Conservation (phyloP, 2,113 vertebrate species). For the Phalacrocorax brasilianus region DNA sequence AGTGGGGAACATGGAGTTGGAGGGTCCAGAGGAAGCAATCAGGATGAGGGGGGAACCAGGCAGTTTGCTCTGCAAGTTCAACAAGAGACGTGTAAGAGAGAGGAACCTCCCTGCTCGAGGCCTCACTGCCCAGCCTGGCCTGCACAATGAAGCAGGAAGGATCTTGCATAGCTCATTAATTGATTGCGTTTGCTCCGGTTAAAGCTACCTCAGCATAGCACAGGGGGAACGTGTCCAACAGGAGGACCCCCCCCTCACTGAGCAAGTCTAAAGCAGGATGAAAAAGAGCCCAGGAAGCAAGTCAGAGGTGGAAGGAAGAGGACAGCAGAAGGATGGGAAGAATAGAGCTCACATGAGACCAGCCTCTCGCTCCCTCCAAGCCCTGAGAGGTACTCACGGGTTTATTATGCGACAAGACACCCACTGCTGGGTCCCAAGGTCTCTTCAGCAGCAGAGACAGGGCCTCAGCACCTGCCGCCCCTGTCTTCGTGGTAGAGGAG, state of each 20-base stretch:
- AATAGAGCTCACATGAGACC: accelerated
- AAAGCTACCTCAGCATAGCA: not conserved
- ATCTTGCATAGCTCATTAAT: accelerated
- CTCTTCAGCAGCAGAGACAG: constrained; percentile 93
- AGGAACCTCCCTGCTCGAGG: not conserved
- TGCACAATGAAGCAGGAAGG: not conserved
- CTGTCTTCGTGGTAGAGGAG: constrained; percentile 85
- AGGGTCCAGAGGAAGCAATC: constrained; percentile 89
- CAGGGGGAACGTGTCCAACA: accelerated
- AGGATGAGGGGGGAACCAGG: constrained; percentile 95
- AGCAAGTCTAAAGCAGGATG: not conserved
- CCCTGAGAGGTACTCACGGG: constrained; percentile 75
- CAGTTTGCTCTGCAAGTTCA: constrained; percentile 85
- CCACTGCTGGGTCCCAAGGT: constrained; percentile 96
- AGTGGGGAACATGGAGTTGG: constrained; percentile 84
- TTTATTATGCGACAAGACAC: constrained; percentile 96
- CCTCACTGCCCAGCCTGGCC: not conserved
- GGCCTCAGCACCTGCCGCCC: constrained; percentile 89
- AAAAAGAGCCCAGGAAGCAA: not conserved
- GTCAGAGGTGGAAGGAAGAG: not conserved
- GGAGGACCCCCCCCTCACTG: not conserved
- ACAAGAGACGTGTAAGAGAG: not conserved
- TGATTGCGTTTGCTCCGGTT: accelerated
- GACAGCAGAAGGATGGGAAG: not conserved
- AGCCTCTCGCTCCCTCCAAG: accelerated